Percentiles rank a stretch among this genome's conserved stretches.
These are phyloP conservation scores for Litoditis marina DNA, from an alignment of 2,888 invertebrate genomes.

Conservation along the genomic window DNA sequence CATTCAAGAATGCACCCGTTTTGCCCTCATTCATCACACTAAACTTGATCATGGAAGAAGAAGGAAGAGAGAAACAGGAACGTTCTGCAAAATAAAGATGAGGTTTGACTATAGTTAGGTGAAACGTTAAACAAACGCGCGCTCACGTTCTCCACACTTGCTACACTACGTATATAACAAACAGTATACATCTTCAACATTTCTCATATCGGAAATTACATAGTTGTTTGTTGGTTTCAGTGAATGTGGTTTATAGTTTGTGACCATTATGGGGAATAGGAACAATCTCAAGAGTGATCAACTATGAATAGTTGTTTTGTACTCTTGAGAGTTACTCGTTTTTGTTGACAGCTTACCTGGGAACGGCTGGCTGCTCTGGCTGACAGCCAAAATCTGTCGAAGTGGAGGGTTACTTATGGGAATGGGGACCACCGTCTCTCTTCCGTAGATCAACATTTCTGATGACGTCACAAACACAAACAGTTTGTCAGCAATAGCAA, in stretches of 20 bases:
- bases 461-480: slow-evolving; percentile 58
- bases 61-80: slow-evolving; percentile 55
- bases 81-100: slow-evolving; percentile 32
- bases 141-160: too few species aligned
- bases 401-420: slow-evolving; percentile 56
- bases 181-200: too few species aligned
- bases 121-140: too few species aligned
- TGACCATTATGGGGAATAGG: too few species aligned
- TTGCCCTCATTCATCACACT: slow-evolving; percentile 57
- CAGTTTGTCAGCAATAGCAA: slow-evolving; percentile 59
- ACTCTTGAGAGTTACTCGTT: background rate
- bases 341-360: slow-evolving; percentile 41
- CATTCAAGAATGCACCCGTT: slow-evolving; percentile 52
- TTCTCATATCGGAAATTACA: too few species aligned
- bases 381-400: slow-evolving; percentile 57
- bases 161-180: too few species aligned
- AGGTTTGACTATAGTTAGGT: background rate
- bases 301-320: background rate
- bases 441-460: slow-evolving; percentile 55
- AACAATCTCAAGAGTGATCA: background rate
- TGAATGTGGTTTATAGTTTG: too few species aligned
- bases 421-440: slow-evolving; percentile 44
- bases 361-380: slow-evolving; percentile 60
- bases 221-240: too few species aligned
- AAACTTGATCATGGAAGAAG: slow-evolving; percentile 52